Base-by-base conservation (phyloP, 2,797 vertebrate species). In the Rhodeus uyekii region DNA sequence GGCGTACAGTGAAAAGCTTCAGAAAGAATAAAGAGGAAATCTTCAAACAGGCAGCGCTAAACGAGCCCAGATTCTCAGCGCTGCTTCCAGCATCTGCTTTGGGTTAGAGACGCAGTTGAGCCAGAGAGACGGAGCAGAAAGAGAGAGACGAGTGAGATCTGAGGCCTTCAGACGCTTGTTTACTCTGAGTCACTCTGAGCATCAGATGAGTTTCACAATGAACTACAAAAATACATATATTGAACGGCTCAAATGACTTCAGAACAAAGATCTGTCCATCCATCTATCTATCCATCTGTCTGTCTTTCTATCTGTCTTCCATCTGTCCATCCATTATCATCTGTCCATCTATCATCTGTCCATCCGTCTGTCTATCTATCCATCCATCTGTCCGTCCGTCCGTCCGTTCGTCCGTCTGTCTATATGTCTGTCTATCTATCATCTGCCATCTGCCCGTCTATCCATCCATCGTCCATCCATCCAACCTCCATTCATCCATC, bases 31-130 rank as follows among this genome's bases (percentile, higher is more conserved):
- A 87, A 94, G 93, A 92, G 89, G 90, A 94, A 93, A 93, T 93
- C 94, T 95, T 94, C 90, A 94, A 94, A 94, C 92, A 90, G 93
- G 90, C 81, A 91, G 90, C 87, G 91, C 90, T 96, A 97, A 97
- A 95, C 90, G 95, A 94, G 96, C 94, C 95, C 96, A 97, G 96
- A 97, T 96, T 96, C 95, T 96, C 95, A 95, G 92, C 91, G 78
- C 91, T 92, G 95, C 94, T 95, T 94, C 90, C 85, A 9, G 91
- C 95, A 96, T 96, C 96, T 97, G 96, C 94, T 96, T 96, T 94
- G 90, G 93, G 95, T 97, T 97, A 95, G 91, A 89, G 88, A 82
- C 88, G 90, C 90, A 87, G 90, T 87, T 86, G 60, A 80, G 61
- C 69, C 77, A 82, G 79, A 65, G 78, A 83, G 89, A 92, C 90